Evolutionary conservation across 2,113 vertebrate genomes (phyloP).

Genomic region (Psittacula cyanocephala): DNA sequence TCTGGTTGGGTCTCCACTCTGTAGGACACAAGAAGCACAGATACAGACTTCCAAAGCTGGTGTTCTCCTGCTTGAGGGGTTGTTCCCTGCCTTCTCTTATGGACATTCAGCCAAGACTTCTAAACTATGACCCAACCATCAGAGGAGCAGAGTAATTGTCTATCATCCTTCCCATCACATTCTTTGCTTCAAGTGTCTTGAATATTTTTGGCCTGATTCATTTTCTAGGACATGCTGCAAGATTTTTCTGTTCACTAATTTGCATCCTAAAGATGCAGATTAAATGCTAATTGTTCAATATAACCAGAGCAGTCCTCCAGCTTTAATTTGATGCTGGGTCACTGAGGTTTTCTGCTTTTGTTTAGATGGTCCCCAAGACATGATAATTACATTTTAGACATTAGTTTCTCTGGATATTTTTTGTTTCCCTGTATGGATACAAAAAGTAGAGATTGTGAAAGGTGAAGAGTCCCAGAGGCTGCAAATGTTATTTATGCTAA

Average conservation of each 20-base stretch:
- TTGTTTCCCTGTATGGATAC: background rate
- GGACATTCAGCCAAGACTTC: background rate
- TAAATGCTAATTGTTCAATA: background rate
- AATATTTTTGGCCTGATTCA: background rate
- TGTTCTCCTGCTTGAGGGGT: background rate
- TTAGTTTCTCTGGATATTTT: background rate
- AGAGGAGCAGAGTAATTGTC: background rate
- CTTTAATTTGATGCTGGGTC: background rate
- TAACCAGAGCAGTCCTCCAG: background rate
- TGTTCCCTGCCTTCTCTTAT: background rate
- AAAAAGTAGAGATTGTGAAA: background rate
- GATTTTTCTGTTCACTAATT: background rate
- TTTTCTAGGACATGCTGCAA: background rate
- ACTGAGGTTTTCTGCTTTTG: background rate
- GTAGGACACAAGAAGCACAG: background rate
- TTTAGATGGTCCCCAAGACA: background rate
- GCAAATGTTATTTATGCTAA: background rate
- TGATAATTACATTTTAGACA: background rate
- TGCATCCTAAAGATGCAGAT: background rate
- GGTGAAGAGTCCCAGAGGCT: background rate
- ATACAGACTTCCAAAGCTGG: background rate
- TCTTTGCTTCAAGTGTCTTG: background rate
- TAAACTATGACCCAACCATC: background rate
- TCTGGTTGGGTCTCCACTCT: background rate
- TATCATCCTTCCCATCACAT: background rate